Conservation (phyloP, 2,888 invertebrate genomes). For the Muscina levida region DNA sequence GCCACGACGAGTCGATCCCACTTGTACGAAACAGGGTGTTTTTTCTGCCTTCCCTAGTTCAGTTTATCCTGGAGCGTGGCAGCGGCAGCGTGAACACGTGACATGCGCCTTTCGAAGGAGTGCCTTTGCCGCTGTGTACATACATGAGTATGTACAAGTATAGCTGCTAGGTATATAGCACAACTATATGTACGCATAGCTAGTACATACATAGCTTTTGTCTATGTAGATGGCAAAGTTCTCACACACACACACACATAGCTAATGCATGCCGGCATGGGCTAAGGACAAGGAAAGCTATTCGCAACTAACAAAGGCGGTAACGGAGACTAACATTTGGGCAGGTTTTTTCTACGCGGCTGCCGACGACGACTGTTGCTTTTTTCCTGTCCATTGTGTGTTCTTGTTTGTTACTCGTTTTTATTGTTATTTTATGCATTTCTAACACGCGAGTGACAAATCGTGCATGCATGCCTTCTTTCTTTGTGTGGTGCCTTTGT, state of each 20-base stretch:
- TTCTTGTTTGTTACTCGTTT: slow-evolving; percentile 33
- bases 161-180: slow-evolving; percentile 63
- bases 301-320: slow-evolving; percentile 14
- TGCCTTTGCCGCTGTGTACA: slow-evolving; percentile 37
- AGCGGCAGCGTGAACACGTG: slow-evolving; percentile 43
- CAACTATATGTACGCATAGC: slow-evolving; percentile 53
- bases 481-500: slow-evolving; percentile 30
- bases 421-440: slow-evolving; percentile 49
- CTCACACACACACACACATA: too few relatives aligned
- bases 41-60: background rate
- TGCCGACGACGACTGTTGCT: slow-evolving; percentile 60
- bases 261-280: slow-evolving; percentile 61
- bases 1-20: background rate
- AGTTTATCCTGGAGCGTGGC: slow-evolving; percentile 12
- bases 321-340: background rate
- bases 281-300: slow-evolving; percentile 23
- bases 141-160: background rate
- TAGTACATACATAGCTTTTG: background rate
- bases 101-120: slow-evolving; percentile 64
- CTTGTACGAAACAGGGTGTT: slow-evolving; percentile 42
- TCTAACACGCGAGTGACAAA: slow-evolving; percentile 61
- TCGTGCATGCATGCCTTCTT: slow-evolving; percentile 49
- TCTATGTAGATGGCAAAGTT: background rate
- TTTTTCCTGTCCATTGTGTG: slow-evolving; percentile 31
- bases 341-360: slow-evolving; percentile 17